Evolutionary conservation across 2,113 vertebrate genomes (phyloP), one percentile per base, ranked within the genome.

Genomic region (Tauraco erythrolophus): DNA sequence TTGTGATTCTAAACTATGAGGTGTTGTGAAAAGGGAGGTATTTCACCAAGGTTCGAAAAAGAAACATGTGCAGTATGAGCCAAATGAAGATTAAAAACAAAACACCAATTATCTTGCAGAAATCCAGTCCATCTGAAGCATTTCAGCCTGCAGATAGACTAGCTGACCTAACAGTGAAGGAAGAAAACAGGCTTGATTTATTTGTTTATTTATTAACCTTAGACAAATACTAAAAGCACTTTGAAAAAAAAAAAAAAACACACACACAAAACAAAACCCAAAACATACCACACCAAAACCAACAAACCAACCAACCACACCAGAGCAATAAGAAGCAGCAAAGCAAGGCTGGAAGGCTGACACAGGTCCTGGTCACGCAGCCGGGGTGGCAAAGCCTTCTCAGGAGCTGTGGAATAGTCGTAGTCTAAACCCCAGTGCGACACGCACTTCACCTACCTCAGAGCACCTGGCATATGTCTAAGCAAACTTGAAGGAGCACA

Each of bases 391-490:
- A 87, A 61, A 76, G 43, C 13, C 12, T 85, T 39, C 48, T n/a
- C 5, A 3, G 68, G 89, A 89, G 39, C 54, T 54, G 61, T 48
- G 30, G 65, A 68, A 50, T 1, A 66, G 64, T 1, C 22, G 28
- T 2, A 87, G 74, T 24, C 74, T 84, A 62, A 92, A 85, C 46
- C 7, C 1, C 30, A 53, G 56, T 14, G 69, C 8, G 4, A 84
- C 50, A 17, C 6, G 46, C 74, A 41, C 61, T 89, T 71, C 86
- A 30, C 88, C 87, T 57, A 87, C 91, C 86, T 87, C 94, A 54
- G 53, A 41, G 89, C 65, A 89, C 90, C 94, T 95, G 92, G 89
- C 72, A 76, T 89, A 72, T 50, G 77, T 95, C 94, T 94, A 64
- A 84, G 77, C 65, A 75, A 84, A 77, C 84, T 2, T 24, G 69